These are phyloP conservation scores for Lithophane ornitopus DNA, from an alignment of 2,888 invertebrate species.

Conservation along the genomic window DNA sequence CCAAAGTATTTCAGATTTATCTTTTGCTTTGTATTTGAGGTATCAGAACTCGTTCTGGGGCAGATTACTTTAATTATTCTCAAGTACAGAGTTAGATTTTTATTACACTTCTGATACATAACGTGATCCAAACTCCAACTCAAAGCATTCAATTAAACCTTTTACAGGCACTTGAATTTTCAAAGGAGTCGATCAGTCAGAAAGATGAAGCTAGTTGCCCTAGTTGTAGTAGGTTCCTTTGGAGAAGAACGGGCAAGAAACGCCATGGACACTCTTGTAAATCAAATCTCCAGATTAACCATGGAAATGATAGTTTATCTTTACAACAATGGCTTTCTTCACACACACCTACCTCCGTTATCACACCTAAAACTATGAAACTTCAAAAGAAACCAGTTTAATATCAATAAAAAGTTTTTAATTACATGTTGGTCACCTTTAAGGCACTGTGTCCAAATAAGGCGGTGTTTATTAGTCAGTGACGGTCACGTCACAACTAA, in stretches of 20 bases:
- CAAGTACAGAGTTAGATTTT: background rate
- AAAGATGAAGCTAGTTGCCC: background rate
- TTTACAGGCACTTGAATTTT: background rate
- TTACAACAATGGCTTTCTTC: background rate
- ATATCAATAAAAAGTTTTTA: slow-evolving; percentile 47
- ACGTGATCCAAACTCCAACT: background rate
- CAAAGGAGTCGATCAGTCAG: background rate
- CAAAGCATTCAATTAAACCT: background rate
- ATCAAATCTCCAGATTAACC: background rate
- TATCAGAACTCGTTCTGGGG: background rate
- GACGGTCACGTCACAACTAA: slow-evolving; percentile 29
- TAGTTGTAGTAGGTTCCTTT: background rate
- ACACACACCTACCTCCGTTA: background rate
- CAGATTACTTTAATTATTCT: background rate
- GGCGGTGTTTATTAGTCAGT: slow-evolving; percentile 34
- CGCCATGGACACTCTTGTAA: background rate
- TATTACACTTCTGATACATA: background rate
- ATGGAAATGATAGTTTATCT: background rate
- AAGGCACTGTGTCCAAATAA: slow-evolving; percentile 29
- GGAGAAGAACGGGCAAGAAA: background rate
- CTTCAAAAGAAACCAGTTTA: slow-evolving; percentile 41
- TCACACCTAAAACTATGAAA: slow-evolving; percentile 1
- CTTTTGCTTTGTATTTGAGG: slow-evolving; percentile 11
- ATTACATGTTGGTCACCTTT: slow-evolving; percentile 23
- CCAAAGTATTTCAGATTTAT: slow-evolving; percentile 34